These are phyloP conservation scores for Coregonus clupeaformis DNA, from an alignment of 2,113 vertebrate species.

Conservation along the genomic window DNA sequence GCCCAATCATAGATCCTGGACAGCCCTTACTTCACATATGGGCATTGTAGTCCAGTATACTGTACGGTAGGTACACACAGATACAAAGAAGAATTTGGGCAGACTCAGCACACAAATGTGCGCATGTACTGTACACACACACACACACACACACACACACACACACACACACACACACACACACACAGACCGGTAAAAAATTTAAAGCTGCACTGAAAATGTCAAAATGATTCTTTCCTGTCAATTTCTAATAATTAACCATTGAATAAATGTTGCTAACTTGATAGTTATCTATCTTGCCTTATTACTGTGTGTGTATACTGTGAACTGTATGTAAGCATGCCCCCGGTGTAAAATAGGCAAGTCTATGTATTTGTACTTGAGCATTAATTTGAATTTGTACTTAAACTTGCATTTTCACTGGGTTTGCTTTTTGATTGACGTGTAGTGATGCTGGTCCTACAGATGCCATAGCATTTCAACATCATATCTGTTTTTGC, in stretches of 20 bases:
- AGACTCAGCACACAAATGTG: constrained; percentile 17
- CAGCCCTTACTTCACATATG: constrained; percentile 24
- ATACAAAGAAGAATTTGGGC: constrained; percentile 30
- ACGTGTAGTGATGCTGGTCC: not conserved
- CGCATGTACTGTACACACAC: constrained; percentile 21
- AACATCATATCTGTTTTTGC: not conserved
- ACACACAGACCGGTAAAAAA: not conserved
- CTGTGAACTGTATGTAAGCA: no score
- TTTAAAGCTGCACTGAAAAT: not conserved
- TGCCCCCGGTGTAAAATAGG: no score
- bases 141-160: constrained; percentile 20
- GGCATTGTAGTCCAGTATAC: constrained; percentile 34
- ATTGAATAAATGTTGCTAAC: not conserved
- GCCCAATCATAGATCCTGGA: constrained; percentile 30
- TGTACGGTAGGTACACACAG: constrained; percentile 29
- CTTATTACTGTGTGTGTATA: not conserved
- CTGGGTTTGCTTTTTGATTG: not conserved
- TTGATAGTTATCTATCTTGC: not conserved
- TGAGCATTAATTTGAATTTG: constrained; percentile 6
- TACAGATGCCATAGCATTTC: not conserved
- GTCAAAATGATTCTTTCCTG: not conserved
- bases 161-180: constrained; percentile 9
- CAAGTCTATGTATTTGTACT: constrained; percentile 28
- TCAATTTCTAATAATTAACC: not conserved
- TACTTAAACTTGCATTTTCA: not conserved